Evolutionary conservation across 2,888 invertebrate genomes (phyloP).

Genomic region (Nomada fabriciana): DNA sequence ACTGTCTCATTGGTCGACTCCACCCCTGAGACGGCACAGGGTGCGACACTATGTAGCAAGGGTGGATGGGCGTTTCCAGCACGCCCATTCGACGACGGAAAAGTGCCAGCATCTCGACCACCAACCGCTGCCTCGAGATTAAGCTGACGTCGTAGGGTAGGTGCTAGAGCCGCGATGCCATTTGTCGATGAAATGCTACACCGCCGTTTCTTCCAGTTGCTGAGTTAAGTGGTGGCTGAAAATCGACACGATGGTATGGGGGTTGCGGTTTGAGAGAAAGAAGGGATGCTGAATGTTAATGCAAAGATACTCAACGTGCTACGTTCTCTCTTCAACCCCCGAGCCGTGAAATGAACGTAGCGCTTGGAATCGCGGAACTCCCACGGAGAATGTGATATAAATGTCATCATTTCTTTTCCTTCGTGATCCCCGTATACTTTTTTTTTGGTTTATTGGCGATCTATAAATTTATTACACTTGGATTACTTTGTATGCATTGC

Average conservation of each 20-base stretch:
- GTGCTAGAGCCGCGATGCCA: slow-evolving; percentile 39
- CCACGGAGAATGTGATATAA: background rate
- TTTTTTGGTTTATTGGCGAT: no score
- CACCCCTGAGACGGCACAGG: slow-evolving; percentile 71
- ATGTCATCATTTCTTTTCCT: no score
- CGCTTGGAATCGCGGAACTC: slow-evolving; percentile 22
- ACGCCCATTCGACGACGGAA: slow-evolving; percentile 65
- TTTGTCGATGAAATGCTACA: slow-evolving; percentile 44
- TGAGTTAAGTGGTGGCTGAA: background rate
- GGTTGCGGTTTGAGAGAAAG: slow-evolving; percentile 31
- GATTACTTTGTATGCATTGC: no score
- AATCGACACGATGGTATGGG: slow-evolving; percentile 41
- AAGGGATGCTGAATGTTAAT: slow-evolving; percentile 57
- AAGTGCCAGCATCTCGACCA: slow-evolving; percentile 35
- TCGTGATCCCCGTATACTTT: no score
- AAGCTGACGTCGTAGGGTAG: slow-evolving; percentile 47
- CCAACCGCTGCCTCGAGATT: slow-evolving; percentile 63
- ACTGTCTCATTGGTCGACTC: slow-evolving; percentile 81
- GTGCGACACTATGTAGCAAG: slow-evolving; percentile 59
- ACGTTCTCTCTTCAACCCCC: slow-evolving; percentile 2
- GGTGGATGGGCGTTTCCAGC: slow-evolving; percentile 71
- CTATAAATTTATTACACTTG: no score
- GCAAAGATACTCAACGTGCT: slow-evolving; percentile 27
- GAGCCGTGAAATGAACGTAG: slow-evolving; percentile 24
- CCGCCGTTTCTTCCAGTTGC: slow-evolving; percentile 22